Evolutionary conservation across 2,888 invertebrate genomes (phyloP).

Genomic region (Julus scandinavius): DNA sequence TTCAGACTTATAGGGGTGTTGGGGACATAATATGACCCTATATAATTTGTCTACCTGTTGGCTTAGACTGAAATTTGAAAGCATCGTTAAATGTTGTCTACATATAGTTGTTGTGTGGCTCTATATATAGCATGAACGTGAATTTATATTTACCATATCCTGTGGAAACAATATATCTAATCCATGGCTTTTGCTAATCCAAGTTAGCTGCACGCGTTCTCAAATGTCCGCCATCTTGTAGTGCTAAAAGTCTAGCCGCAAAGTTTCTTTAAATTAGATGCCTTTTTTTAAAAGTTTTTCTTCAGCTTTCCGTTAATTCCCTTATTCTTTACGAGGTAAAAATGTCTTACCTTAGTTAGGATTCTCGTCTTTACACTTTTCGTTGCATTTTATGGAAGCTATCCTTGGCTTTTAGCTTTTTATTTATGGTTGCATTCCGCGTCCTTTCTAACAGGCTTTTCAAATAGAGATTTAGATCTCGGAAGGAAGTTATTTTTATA

Average conservation of each 20-base stretch:
- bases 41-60: too few relatives aligned
- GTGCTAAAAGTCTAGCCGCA: not conserved
- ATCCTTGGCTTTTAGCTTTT: constrained; percentile 46
- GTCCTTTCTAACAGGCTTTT: constrained; percentile 45
- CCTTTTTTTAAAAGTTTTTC: not conserved
- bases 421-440: constrained; percentile 27
- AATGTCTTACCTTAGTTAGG: constrained; percentile 37
- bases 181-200: not conserved
- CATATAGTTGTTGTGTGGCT: too few relatives aligned
- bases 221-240: not conserved
- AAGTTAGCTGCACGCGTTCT: not conserved
- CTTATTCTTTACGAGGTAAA: not conserved
- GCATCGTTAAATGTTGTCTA: too few relatives aligned
- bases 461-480: constrained; percentile 51
- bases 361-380: constrained; percentile 5
- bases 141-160: constrained; percentile 30
- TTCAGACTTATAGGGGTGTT: too few relatives aligned
- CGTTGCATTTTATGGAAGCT: constrained; percentile 31
- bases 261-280: not conserved
- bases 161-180: not conserved
- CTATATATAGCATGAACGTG: not conserved
- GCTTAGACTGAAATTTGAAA: too few relatives aligned
- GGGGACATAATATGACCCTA: too few relatives aligned
- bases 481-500: constrained; percentile 53
- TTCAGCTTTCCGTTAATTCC: not conserved